These are phyloP conservation scores for Drosophila nigritarsus DNA, from an alignment of 2,888 invertebrate species.

Conservation along the genomic window DNA sequence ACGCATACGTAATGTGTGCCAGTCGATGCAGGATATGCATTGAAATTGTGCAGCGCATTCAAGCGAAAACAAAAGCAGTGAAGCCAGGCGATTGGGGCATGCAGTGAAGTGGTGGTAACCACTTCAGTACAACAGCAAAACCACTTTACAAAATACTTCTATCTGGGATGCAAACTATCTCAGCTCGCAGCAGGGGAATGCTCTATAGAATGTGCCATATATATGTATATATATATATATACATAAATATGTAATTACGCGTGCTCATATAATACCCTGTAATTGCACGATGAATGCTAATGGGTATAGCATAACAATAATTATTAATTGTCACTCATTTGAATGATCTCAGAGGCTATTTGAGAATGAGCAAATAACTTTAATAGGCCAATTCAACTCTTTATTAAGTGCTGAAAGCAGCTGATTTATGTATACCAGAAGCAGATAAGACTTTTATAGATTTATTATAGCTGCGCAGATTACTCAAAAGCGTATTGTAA, in stretches of 20 bases:
- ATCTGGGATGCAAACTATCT: slow-evolving; percentile 39
- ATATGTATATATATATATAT: not conserved
- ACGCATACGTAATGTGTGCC: slow-evolving; percentile 44
- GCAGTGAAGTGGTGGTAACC: slow-evolving; percentile 2
- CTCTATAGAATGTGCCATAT: slow-evolving; percentile 11
- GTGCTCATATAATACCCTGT: slow-evolving; percentile 9
- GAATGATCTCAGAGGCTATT: not conserved
- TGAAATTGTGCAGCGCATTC: slow-evolving; percentile 46
- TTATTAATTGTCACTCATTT: not conserved
- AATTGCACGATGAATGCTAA: not conserved
- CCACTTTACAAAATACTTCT: slow-evolving; percentile 49
- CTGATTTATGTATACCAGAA: not conserved
- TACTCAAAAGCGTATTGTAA: not conserved
- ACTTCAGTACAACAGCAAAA: slow-evolving; percentile 24
- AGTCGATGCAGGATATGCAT: slow-evolving; percentile 27
- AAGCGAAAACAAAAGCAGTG: slow-evolving; percentile 51
- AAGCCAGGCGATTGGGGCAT: slow-evolving; percentile 25
- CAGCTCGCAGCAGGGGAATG: slow-evolving; percentile 21
- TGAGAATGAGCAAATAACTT: not conserved
- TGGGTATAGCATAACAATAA: not conserved
- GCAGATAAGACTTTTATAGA: not conserved
- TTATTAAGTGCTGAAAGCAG: not conserved
- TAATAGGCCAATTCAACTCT: not conserved
- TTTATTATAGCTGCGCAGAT: not conserved
- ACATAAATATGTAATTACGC: slow-evolving; percentile 1